Base-by-base conservation (phyloP, 2,113 vertebrate genomes). In the Clinocottus analis region DNA sequence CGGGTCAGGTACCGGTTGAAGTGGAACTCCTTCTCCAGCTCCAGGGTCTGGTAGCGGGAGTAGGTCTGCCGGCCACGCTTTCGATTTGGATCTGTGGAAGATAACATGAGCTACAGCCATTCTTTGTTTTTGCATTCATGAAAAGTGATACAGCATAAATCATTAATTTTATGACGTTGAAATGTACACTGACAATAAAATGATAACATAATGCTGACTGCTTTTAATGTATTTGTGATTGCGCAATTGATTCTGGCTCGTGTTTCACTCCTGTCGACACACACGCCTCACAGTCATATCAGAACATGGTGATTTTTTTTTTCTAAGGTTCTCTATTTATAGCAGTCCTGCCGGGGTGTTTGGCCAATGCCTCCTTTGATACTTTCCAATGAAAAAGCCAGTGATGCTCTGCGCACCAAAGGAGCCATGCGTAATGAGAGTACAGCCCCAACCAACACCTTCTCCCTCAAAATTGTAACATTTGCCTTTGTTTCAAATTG, bases 21-120 rank as follows among this genome's bases (percentile, higher is more conserved):
- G 90, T 98, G 96, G 85, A 98, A 97, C 91, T 97, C 97, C 89
- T 97, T 97, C 93, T 97, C 97, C 94, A 97, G 93, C 86, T 97
- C 97, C 91, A 97, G 91, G 1, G 96, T 98, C 92, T 97, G 97
- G 92, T 97, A 96, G 80, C 96, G 95, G 75, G 97, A 97, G 77
- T 98, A 97, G 45, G 96, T 97, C 93, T 98, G 96, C 64, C 96
- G 94, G 19, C 97, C 96, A 65, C 97, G 93, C 92, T 96, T 97
- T 88, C 96, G 91, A 90, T 94, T 95, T 11, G 96, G 94, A 93
- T 96, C 97, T 97, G 90, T 25, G 87, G 88, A 53, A 74, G 37
- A 81, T 13, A 72, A 53, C 7, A 67, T 3, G 19, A 12, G 35
- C 3, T 1, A 3, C 39, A 41, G 17, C 9, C 17, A 2, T 2